These are phyloP conservation scores for Poeciliopsis prolifica DNA, from an alignment of 2,113 vertebrate species.

Conservation along the genomic window DNA sequence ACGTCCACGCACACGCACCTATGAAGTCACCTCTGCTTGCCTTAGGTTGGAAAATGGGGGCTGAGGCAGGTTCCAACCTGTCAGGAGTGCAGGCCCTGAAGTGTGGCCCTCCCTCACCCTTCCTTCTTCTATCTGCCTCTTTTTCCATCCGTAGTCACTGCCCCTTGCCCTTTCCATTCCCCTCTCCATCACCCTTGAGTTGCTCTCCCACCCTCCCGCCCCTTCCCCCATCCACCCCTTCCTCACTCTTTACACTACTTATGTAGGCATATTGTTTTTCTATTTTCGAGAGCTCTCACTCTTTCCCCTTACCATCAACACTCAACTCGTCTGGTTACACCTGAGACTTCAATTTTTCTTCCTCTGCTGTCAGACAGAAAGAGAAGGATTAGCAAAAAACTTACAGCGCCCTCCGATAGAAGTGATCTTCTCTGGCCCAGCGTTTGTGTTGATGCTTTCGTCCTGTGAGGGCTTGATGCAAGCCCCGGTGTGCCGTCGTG, in stretches of 20 bases:
- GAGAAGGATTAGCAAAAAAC: background rate
- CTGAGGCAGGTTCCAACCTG: conserved; percentile 76
- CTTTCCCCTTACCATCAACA: conserved; percentile 60
- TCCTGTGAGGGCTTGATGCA: conserved; percentile 22
- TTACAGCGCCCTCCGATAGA: background rate
- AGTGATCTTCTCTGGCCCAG: conserved; percentile 1
- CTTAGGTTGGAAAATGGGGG: conserved; percentile 69
- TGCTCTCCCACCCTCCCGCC: background rate
- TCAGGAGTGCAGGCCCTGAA: conserved; percentile 43
- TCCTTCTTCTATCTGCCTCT: conserved; percentile 46
- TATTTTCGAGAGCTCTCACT: conserved; percentile 37
- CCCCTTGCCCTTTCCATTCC: conserved; percentile 62
- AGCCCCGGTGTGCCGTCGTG: background rate
- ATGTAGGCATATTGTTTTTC: conserved; percentile 52
- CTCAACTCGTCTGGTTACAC: background rate
- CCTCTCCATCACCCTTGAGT: conserved; percentile 51
- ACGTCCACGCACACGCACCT: conserved; percentile 15
- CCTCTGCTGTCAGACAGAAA: conserved; percentile 15
- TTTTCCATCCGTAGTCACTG: conserved; percentile 25
- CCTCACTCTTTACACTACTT: conserved; percentile 60
- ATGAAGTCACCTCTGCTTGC: conserved; percentile 71
- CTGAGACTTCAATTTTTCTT: conserved; percentile 26
- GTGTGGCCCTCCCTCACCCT: conserved; percentile 55
- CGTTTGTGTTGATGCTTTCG: conserved; percentile 45
- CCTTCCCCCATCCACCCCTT: background rate